Evolutionary conservation across 2,888 invertebrate species (phyloP), one percentile per base, ranked within the genome.

Genomic region (Caenorhabditis auriculariae): DNA sequence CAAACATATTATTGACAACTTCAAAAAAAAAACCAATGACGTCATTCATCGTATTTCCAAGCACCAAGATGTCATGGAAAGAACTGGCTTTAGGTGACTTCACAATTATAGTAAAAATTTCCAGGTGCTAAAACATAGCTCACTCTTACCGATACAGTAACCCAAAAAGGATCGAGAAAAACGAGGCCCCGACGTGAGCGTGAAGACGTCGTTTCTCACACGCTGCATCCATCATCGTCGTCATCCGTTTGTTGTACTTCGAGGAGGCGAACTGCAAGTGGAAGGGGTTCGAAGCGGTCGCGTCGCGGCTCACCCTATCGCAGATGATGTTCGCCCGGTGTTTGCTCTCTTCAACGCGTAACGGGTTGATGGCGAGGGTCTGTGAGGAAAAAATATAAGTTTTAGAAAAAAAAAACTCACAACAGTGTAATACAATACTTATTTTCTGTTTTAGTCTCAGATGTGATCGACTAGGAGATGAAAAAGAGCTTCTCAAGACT

Each of bases 331-430:
- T 76, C 26, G 83, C 80, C 54, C 77, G 75, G 54, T 89, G 88
- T 42, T 88, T 86, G 43, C 91, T 92, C 7, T 89, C 87, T 41
- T 88, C 87, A 82, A 93, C 93, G 15, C 88, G 86, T 0, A 89
- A 90, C 0, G 93, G 93, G 1, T 89, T 88, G 3, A 93, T 88
- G 0, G 93, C 91, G 68, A 94, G 83, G 1, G 90, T 87, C 59
- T 68, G 47, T 38, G 29, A 46, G n/a, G n/a, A n/a, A n/a, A n/a
- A n/a, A n/a, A n/a, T n/a, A n/a, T n/a, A n/a, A n/a, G n/a, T n/a
- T n/a, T n/a, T n/a, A n/a, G 49, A 35, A 52, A 28, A 26, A 47
- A 47, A 28, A 17, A 29, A 46, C n/a, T 5, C 12, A 28, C 28
- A 6, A n/a, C 4, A 15, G 28, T 6, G 15, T 46, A n/a, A n/a